These are phyloP conservation scores for Sphaeridia pumilis DNA, from an alignment of 2,888 invertebrate genomes.

Conservation along the genomic window DNA sequence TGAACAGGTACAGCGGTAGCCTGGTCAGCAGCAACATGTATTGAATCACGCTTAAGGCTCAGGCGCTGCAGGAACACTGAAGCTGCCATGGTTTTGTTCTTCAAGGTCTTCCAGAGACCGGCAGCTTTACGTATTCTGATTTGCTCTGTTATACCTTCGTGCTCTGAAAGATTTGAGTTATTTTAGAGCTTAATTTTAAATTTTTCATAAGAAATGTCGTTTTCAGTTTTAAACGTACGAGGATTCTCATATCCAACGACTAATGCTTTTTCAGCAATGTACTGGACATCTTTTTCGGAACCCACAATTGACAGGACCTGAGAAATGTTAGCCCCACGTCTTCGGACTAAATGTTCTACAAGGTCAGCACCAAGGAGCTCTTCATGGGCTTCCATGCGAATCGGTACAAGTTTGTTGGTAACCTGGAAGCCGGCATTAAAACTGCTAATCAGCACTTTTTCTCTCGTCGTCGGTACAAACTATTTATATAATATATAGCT, in stretches of 20 bases:
- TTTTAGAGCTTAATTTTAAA: neutral
- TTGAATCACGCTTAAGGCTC: no score
- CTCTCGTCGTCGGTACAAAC: no score
- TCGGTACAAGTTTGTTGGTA: slow-evolving; percentile 38
- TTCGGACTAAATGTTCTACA: slow-evolving; percentile 39
- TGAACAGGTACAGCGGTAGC: neutral
- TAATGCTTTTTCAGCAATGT: slow-evolving; percentile 3
- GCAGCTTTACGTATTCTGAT: slow-evolving; percentile 4
- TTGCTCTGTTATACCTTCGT: slow-evolving; percentile 9
- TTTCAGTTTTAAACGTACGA: slow-evolving; percentile 5
- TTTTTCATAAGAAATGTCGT: neutral
- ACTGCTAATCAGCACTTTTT: neutral
- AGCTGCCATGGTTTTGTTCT: slow-evolving; percentile 13
- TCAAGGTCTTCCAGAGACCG: slow-evolving; percentile 9
- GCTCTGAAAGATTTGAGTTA: slow-evolving; percentile 5
- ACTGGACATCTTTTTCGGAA: slow-evolving; percentile 18
- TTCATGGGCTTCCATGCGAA: slow-evolving; percentile 39
- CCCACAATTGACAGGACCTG: slow-evolving; percentile 21
- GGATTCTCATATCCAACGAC: slow-evolving; percentile 15
- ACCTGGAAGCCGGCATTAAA: slow-evolving; percentile 19
- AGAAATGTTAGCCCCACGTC: slow-evolving; percentile 26
- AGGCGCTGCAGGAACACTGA: slow-evolving; percentile 11
- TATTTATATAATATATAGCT: no score
- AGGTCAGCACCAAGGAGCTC: slow-evolving; percentile 41
- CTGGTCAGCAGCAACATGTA: neutral